Base-by-base conservation (phyloP, 1,140 invertebrate species). In the Ylistrum balloti region DNA sequence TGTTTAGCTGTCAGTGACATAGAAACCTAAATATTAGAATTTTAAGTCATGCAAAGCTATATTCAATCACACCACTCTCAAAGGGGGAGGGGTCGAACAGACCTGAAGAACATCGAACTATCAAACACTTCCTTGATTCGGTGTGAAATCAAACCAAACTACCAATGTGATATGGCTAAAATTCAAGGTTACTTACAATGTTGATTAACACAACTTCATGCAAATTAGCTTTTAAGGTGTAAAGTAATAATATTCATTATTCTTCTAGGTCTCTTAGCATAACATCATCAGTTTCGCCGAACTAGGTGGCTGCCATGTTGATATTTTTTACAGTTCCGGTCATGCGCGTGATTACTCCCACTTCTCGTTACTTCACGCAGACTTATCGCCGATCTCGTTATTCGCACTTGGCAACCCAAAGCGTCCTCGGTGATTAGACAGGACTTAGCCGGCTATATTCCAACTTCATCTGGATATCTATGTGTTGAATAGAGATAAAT, bases 261-360 rank as follows among this genome's bases (percentile, higher is more conserved):
- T 17, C 33, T 33, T 10, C 34, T 89, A 38, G 32, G 10, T 34
- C 33, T 13, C 22, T 33, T 41, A 9, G 32, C 7, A 85, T 85
- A 33, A 35, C 48, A 89, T 34, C 41, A 11, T 22, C 0, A 74
- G 34, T 89, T 89, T 33, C 33, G 33, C 56, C 56, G 56, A 74
- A 74, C 74, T 41, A 90, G 88, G 88, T 88, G 91, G 90, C 92
- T 90, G 92, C 85, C 90, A 93, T 91, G 86, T 90, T 89, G 86
- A 88, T 86, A 74, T n/a, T 74, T 74, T n/a, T 74, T 45, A 45
- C 28, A 92, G 85, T 91, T 93, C 93, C 93, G 90, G 93, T 91
- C 93, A 93, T 94, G 93, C 93, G 93, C 92, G 74, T 87, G 38
- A 85, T 41, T 38, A 93, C 93, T 93, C 93, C 93, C 93, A 94